Evolutionary conservation across 2,797 vertebrate species (phyloP).

Genomic region (Anguilla megastoma): DNA sequence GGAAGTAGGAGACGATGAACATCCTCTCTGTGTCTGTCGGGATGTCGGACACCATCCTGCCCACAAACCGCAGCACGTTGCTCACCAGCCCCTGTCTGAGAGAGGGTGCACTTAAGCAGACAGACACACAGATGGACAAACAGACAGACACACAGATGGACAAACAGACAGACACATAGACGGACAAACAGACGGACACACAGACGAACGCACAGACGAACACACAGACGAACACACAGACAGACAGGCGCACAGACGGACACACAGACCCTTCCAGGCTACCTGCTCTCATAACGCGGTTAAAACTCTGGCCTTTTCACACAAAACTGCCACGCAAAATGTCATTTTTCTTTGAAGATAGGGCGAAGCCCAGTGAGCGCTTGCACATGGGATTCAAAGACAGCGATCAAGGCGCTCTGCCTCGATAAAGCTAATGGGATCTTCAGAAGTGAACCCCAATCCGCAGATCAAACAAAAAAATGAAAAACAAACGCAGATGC

Average conservation of each 20-base stretch:
- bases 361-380: neutral
- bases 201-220: neutral
- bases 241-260: slow-evolving; percentile 16
- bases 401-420: neutral
- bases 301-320: neutral
- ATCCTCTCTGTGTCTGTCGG: slow-evolving; percentile 67
- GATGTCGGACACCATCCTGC: slow-evolving; percentile 72
- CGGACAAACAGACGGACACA: no score
- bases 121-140: slow-evolving; percentile 5
- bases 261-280: neutral
- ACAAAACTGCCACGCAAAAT: neutral
- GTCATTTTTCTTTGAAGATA: slow-evolving; percentile 10
- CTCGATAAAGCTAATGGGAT: neutral
- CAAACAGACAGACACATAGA: neutral
- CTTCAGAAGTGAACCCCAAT: neutral
- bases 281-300: neutral
- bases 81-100: slow-evolving; percentile 76
- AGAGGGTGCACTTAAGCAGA: neutral
- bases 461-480: neutral
- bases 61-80: slow-evolving; percentile 77
- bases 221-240: neutral
- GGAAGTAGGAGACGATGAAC: slow-evolving; percentile 84
- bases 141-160: neutral
- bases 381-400: slow-evolving; percentile 19
- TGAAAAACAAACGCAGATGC: neutral